phyloP scores from a whole-genome alignment of 2,113 vertebrate genomes.

The Entelurus aequoreus region DNA sequence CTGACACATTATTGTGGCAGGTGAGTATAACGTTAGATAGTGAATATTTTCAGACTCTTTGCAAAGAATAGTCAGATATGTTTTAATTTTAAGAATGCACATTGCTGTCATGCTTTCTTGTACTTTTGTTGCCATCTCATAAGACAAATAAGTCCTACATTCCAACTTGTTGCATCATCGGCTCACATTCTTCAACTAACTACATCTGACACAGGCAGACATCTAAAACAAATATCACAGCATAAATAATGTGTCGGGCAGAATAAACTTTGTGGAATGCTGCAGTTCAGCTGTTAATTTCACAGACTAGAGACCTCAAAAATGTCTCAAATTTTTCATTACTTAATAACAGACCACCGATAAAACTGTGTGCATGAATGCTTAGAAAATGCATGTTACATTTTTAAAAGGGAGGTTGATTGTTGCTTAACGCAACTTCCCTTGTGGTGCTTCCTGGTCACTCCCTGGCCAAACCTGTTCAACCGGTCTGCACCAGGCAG shows the following conservation, averaged over 20 bases:
- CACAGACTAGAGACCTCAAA: not conserved
- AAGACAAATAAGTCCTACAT: not conserved
- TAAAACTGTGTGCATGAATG: not conserved
- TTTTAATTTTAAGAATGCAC: not conserved
- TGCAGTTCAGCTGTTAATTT: not conserved
- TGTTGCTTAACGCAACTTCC: not conserved
- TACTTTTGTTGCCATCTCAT: not conserved
- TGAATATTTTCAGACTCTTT: not conserved
- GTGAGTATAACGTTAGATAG: too few species aligned
- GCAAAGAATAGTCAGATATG: not conserved
- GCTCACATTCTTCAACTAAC: slow-evolving; percentile 36
- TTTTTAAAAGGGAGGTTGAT: not conserved
- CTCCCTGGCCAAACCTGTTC: slow-evolving; percentile 63
- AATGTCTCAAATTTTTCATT: too few species aligned
- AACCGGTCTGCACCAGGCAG: slow-evolving; percentile 51
- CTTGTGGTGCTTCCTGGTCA: slow-evolving; percentile 14
- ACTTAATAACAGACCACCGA: not conserved
- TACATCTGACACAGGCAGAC: not conserved
- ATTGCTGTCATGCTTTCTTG: not conserved
- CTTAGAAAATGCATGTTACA: not conserved
- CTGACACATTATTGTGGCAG: too few species aligned
- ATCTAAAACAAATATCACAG: not conserved
- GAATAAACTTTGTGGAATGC: not conserved
- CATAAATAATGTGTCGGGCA: slow-evolving; percentile 12
- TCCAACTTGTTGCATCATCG: not conserved